Evolutionary conservation across 2,888 invertebrate genomes (phyloP).

Genomic region (Frankliniella fusca): DNA sequence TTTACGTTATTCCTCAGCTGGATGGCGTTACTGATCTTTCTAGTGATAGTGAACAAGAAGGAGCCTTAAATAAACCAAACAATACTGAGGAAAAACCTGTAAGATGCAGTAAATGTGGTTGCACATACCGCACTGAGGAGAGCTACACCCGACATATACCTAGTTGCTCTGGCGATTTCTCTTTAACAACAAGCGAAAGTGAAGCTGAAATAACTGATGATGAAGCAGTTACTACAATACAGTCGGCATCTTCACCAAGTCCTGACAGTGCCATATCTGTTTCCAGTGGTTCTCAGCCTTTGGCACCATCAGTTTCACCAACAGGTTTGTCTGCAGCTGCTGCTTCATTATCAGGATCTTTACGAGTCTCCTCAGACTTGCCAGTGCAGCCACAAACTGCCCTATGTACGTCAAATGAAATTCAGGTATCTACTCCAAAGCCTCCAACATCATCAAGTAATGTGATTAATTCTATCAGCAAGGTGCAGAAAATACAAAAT

Average conservation of each 20-base stretch:
- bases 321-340: background rate
- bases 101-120: constrained; percentile 80
- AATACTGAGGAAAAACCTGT: constrained; percentile 67
- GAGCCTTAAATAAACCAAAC: constrained; percentile 50
- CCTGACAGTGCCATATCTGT: constrained; percentile 11
- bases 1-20: constrained; percentile 58
- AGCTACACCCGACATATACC: constrained; percentile 75
- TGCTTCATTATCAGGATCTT: too few relatives aligned
- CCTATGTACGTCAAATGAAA: too few relatives aligned
- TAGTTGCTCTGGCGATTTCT: constrained; percentile 63
- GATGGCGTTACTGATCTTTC: constrained; percentile 67
- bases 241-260: background rate
- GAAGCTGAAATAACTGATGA: constrained; percentile 53
- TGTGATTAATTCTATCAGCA: background rate
- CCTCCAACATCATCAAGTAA: too few relatives aligned
- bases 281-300: background rate
- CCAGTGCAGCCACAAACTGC: too few relatives aligned
- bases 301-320: background rate
- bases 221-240: constrained; percentile 24
- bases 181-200: constrained; percentile 72
- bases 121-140: constrained; percentile 76
- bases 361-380: too few relatives aligned
- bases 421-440: too few relatives aligned
- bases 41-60: constrained; percentile 41
- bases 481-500: background rate